Evolutionary conservation across 2,888 invertebrate genomes (phyloP).

Genomic region (Chymomyza amoena): DNA sequence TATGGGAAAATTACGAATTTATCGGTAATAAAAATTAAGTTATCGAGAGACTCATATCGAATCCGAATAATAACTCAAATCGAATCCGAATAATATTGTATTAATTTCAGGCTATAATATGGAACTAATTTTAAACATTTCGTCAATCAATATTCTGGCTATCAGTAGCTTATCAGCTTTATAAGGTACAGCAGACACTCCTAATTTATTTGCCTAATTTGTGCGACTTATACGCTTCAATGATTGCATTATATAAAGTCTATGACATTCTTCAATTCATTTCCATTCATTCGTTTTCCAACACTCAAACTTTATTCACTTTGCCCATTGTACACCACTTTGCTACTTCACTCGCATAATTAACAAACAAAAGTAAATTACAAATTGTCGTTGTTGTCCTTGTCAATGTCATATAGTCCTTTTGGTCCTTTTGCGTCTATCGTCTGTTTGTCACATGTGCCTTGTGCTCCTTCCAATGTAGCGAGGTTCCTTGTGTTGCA

Average conservation of each 20-base stretch:
- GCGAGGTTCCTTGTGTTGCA: conserved; percentile 3
- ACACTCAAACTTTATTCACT: neutral
- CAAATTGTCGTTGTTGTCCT: conserved; percentile 23
- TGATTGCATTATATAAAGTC: neutral
- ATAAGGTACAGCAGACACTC: too few species aligned
- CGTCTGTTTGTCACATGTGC: neutral
- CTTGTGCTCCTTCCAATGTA: neutral
- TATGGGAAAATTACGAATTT: too few species aligned
- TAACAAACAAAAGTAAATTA: conserved; percentile 55
- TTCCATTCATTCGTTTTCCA: neutral
- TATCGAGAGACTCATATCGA: too few species aligned
- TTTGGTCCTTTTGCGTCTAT: neutral
- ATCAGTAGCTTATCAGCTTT: too few species aligned
- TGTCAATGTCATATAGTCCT: neutral
- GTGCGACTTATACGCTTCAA: neutral
- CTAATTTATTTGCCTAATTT: neutral
- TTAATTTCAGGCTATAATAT: too few species aligned
- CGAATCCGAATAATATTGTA: too few species aligned
- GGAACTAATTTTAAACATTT: too few species aligned
- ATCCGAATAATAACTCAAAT: too few species aligned
- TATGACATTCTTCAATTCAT: neutral
- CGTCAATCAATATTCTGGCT: too few species aligned
- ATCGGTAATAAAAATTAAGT: too few species aligned
- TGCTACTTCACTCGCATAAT: conserved; percentile 28
- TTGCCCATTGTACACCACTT: neutral